phyloP scores from a whole-genome alignment of 2,113 vertebrate genomes.

The Gallinago jamesoni region DNA sequence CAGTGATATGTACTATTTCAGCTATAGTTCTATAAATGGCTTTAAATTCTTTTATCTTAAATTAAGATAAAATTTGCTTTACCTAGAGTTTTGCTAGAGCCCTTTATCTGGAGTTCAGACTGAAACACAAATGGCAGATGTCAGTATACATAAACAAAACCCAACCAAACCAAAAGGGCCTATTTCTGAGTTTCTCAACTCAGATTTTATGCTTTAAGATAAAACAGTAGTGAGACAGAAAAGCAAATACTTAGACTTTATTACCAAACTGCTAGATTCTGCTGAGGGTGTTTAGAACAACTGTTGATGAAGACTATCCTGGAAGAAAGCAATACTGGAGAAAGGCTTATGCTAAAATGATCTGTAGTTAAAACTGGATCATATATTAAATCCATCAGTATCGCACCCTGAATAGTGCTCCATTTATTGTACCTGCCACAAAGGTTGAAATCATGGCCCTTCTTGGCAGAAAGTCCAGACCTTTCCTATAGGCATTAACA shows the following conservation, averaged over 20 bases:
- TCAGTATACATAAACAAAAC: accelerated
- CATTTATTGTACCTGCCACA: not conserved
- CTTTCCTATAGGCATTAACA: not conserved
- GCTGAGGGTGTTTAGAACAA: not conserved
- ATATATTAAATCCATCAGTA: not conserved
- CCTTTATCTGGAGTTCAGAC: not conserved
- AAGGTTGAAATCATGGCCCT: not conserved
- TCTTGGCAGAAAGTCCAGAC: not conserved
- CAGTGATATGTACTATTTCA: not conserved
- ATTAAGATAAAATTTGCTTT: not conserved
- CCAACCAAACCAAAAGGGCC: not conserved
- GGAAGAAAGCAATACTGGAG: not conserved
- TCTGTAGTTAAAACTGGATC: not conserved
- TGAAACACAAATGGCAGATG: not conserved
- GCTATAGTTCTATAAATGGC: not conserved
- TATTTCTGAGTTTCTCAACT: not conserved
- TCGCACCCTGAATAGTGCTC: not conserved
- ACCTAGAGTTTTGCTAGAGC: not conserved
- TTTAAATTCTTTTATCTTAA: not conserved
- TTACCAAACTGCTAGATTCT: not conserved
- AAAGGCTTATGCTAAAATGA: not conserved
- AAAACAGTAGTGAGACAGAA: not conserved
- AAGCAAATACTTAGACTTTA: not conserved
- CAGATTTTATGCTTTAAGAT: not conserved
- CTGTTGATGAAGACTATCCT: not conserved